Evolutionary conservation across 2,113 vertebrate genomes (phyloP).

Genomic region (Acrocephalus arundinaceus): DNA sequence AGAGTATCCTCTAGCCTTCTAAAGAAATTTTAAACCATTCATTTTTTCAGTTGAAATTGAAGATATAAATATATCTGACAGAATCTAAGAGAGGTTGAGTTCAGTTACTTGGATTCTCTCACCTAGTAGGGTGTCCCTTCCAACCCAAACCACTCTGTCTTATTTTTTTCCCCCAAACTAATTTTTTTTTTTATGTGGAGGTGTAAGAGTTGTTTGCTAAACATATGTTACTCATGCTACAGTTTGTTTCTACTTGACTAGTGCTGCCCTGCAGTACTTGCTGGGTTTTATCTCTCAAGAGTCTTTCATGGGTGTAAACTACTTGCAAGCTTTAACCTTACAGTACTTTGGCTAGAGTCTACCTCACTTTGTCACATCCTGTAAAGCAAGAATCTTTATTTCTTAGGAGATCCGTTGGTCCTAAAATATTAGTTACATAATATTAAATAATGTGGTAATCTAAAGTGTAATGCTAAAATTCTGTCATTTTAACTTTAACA

Average conservation of each 20-base stretch:
- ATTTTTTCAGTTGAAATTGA: not conserved
- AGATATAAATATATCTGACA: not conserved
- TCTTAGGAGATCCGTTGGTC: not conserved
- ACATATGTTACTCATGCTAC: not conserved
- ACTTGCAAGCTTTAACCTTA: not conserved
- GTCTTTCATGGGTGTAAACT: not conserved
- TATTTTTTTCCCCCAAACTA: rapidly evolving
- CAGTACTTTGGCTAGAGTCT: not conserved
- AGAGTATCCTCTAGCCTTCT: not conserved
- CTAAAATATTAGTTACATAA: not conserved
- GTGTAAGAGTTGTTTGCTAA: not conserved
- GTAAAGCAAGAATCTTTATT: not conserved
- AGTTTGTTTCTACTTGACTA: not conserved
- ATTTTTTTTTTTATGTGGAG: not conserved
- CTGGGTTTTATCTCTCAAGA: not conserved
- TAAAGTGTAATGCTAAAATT: not conserved
- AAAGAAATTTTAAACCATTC: not conserved
- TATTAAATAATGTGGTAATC: not conserved
- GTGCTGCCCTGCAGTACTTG: not conserved
- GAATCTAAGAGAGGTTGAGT: not conserved
- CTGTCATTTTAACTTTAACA: not conserved
- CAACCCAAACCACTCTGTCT: not conserved
- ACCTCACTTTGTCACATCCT: not conserved
- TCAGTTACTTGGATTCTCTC: not conserved
- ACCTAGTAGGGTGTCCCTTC: not conserved